Percentiles rank a stretch among this genome's conserved stretches.
phyloP scores from a whole-genome alignment of 2,113 vertebrate genomes.

The Leucopsar rothschildi region DNA sequence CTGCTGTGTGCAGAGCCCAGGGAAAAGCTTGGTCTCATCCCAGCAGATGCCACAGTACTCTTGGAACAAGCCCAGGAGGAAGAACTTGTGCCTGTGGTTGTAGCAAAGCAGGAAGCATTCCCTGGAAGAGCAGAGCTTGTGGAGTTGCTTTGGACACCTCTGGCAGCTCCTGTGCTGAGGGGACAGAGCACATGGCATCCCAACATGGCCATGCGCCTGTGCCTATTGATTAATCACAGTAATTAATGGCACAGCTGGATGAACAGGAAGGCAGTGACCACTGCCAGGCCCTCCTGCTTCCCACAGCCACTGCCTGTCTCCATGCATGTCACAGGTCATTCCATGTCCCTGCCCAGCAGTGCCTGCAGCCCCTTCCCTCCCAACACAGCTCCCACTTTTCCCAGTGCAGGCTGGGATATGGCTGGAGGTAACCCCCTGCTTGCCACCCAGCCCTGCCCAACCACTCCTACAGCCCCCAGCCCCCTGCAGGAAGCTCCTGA shows the following conservation, averaged over 20 bases:
- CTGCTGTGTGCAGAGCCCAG: not conserved
- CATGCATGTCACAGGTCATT: not conserved
- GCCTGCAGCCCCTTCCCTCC: not conserved
- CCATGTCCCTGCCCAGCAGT: not conserved
- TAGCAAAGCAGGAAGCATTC: not conserved
- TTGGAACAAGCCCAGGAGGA: not conserved
- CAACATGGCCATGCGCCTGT: not conserved
- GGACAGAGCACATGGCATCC: not conserved
- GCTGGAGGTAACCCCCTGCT: not conserved
- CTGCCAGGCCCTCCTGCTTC: not conserved
- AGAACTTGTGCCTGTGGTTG: not conserved
- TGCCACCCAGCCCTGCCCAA: not conserved
- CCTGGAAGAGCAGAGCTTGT: not conserved
- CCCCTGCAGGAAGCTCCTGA: not conserved
- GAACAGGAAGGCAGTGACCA: not conserved
- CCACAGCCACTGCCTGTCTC: not conserved
- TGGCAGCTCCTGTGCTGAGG: not conserved
- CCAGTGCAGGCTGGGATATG: not conserved
- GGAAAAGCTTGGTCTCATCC: not conserved
- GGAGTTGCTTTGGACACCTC: rapidly evolving
- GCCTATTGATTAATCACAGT: not conserved
- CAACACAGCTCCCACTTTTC: not conserved
- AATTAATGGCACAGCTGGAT: not conserved
- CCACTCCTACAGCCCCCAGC: not conserved
- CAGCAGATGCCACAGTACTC: not conserved